A percentile compares a stretch with the other conserved stretches of the same genome.
These are phyloP conservation scores for Cricetomys ansorgei DNA, from an alignment of 2,113 vertebrate species.

Conservation along the genomic window DNA sequence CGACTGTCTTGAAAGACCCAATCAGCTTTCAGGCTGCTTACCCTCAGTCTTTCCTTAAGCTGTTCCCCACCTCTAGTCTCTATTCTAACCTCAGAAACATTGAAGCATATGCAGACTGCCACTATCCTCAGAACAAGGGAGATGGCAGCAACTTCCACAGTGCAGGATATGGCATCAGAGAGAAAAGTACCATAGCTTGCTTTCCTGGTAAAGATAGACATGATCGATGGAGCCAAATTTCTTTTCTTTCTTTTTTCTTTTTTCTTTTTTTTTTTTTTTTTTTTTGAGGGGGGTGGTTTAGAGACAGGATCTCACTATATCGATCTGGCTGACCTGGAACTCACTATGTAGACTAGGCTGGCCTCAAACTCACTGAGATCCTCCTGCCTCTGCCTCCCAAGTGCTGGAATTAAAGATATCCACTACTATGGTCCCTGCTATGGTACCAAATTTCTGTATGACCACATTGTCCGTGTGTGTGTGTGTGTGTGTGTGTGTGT, in stretches of 20 bases:
- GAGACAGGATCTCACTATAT: not conserved
- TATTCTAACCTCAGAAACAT: not conserved
- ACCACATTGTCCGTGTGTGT: not conserved
- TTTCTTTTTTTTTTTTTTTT: too few relatives aligned
- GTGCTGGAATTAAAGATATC: not conserved
- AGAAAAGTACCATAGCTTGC: too few relatives aligned
- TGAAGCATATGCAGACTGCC: not conserved
- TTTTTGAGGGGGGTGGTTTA: too few relatives aligned
- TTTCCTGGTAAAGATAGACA: accelerated
- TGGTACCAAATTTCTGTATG: not conserved
- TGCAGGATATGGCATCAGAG: not conserved
- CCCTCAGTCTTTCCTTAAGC: not conserved
- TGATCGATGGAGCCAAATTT: not conserved
- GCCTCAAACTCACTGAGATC: not conserved
- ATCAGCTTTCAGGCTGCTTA: not conserved
- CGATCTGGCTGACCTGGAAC: not conserved
- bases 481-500: not conserved
- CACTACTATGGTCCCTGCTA: not conserved
- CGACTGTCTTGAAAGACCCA: not conserved
- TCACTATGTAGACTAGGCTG: not conserved
- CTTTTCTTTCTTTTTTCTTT: not conserved
- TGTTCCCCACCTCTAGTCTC: not conserved
- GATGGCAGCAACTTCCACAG: not conserved
- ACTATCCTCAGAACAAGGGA: not conserved
- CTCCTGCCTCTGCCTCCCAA: not conserved